A percentile compares a stretch with the other conserved stretches of the same genome.
phyloP scores from a whole-genome alignment of 2,113 vertebrate species.

The Ictalurus furcatus region DNA sequence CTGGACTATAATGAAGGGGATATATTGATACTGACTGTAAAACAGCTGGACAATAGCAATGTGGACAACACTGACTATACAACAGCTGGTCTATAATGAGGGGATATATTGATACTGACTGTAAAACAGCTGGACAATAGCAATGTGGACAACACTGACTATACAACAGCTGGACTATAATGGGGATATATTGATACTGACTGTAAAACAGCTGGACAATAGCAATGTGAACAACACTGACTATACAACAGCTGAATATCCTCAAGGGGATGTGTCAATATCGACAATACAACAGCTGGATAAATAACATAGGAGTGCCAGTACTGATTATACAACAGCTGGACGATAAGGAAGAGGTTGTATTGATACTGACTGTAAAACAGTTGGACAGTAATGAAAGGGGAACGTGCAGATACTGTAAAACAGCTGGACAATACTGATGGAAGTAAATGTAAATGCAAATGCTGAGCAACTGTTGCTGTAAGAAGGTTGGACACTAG shows the following conservation, averaged over 20 bases:
- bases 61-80: neutral
- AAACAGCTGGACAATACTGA: neutral
- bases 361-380: neutral
- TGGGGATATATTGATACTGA: neutral
- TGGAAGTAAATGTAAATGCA: neutral
- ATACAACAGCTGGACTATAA: neutral
- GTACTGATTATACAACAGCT: neutral
- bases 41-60: neutral
- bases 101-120: neutral
- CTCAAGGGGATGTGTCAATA: neutral
- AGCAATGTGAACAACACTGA: too few relatives aligned
- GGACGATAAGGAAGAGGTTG: neutral
- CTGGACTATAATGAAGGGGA: neutral
- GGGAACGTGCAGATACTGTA: neutral
- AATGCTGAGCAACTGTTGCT: neutral
- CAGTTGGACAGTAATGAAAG: neutral
- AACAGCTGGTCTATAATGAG: neutral
- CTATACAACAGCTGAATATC: neutral
- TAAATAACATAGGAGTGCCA: neutral
- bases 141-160: neutral
- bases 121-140: neutral
- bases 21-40: neutral
- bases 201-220: neutral
- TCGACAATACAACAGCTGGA: neutral
- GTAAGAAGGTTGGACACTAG: neutral